Percentiles rank a stretch among this genome's conserved stretches.
phyloP scores from a whole-genome alignment of 2,113 vertebrate species.

The Entomyzon cyanotis region DNA sequence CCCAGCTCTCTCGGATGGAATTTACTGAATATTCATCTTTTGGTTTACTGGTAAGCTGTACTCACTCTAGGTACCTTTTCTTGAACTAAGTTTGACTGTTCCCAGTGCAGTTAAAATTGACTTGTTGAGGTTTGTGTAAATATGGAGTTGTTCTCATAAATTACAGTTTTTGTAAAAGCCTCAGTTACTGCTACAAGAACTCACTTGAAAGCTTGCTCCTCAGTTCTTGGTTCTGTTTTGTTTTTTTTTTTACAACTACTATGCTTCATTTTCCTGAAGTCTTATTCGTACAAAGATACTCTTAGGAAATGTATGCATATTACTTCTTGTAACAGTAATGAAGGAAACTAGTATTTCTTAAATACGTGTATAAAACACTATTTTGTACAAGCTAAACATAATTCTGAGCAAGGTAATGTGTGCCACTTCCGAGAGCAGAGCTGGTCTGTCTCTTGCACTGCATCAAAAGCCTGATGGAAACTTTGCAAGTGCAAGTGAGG shows the following conservation, averaged over 20 bases:
- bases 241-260: neutral
- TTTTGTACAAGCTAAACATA: neutral
- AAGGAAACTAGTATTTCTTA: neutral
- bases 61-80: neutral
- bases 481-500: neutral
- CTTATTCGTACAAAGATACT: neutral
- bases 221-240: neutral
- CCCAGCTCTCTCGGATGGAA: neutral
- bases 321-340: constrained; percentile 3
- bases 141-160: constrained; percentile 13
- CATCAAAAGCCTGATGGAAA: neutral
- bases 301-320: neutral
- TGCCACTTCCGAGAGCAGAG: neutral
- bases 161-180: neutral
- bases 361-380: neutral
- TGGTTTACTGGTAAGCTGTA: neutral
- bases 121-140: neutral
- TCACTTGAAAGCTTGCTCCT: neutral
- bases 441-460: neutral
- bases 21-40: neutral
- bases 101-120: neutral
- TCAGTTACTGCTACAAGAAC: neutral
- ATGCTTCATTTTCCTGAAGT: neutral
- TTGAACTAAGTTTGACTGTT: neutral
- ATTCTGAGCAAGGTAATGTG: neutral